Conservation (phyloP, 2,888 invertebrate genomes). For the Cerastis rubricosa region DNA sequence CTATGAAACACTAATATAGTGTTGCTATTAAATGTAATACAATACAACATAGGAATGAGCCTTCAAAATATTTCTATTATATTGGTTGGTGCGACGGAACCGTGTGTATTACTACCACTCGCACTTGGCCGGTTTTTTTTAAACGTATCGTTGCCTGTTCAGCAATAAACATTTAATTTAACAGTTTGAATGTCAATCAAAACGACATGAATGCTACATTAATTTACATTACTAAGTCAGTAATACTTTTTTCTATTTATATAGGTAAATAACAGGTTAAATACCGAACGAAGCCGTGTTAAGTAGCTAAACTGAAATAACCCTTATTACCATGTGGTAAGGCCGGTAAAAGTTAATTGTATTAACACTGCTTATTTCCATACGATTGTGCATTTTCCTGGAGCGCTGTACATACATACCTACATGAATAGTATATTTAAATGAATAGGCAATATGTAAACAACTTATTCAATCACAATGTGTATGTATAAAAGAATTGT, state of each 20-base stretch:
- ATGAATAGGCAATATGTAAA: neutral
- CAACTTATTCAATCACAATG: too few species aligned
- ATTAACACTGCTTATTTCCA: conserved; percentile 50
- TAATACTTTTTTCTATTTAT: neutral
- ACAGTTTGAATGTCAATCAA: neutral
- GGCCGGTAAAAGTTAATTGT: conserved; percentile 30
- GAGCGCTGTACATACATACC: neutral
- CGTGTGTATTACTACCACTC: too few species aligned
- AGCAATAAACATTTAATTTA: neutral
- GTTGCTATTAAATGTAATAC: too few species aligned
- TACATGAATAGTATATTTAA: too few species aligned
- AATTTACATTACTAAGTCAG: neutral
- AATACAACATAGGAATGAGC: too few species aligned
- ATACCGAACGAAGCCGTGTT: conserved; percentile 51
- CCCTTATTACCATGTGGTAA: conserved; percentile 13
- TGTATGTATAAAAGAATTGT: neutral
- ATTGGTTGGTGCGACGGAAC: too few species aligned
- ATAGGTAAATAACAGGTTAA: conserved; percentile 40
- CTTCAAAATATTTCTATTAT: too few species aligned
- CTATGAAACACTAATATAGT: too few species aligned
- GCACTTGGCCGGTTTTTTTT: too few species aligned
- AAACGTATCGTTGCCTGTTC: neutral
- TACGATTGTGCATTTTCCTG: conserved; percentile 47
- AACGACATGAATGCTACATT: neutral
- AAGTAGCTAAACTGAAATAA: conserved; percentile 20